Conservation (phyloP, 2,888 invertebrate species). For the Liposcelis brunnea region DNA sequence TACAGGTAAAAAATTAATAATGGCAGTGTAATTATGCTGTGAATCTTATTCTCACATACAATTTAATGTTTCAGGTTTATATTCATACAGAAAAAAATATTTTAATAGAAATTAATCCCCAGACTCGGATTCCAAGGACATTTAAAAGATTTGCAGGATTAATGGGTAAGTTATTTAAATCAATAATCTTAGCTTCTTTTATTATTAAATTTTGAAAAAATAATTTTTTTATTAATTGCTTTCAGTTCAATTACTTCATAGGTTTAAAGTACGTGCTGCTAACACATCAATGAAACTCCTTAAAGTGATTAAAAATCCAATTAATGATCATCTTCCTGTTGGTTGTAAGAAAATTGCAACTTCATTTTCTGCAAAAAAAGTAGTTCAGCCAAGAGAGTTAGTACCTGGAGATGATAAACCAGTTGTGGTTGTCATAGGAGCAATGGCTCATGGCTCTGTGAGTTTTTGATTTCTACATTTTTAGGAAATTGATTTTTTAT, state of each 20-base stretch:
- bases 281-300: conserved; percentile 77
- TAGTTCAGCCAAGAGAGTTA: conserved; percentile 52
- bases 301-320: conserved; percentile 93
- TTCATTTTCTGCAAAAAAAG: conserved; percentile 68
- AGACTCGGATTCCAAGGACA: conserved; percentile 90
- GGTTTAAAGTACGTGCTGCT: conserved; percentile 78
- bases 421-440: conserved; percentile 80
- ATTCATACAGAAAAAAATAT: conserved; percentile 83
- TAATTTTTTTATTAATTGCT: conserved; percentile 17
- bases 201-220: conserved; percentile 1
- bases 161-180: conserved; percentile 64
- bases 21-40: too few species aligned
- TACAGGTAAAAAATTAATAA: conserved; percentile 48
- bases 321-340: conserved; percentile 84
- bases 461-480: conserved; percentile 17
- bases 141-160: conserved; percentile 93
- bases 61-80: conserved; percentile 42
- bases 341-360: conserved; percentile 80
- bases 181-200: conserved; percentile 5
- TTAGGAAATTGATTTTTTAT: conserved; percentile 1
- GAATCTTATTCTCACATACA: too few species aligned
- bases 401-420: conserved; percentile 66
- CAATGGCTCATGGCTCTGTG: conserved; percentile 94
- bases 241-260: conserved; percentile 89
- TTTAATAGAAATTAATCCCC: conserved; percentile 88